Percentiles rank a stretch among this genome's conserved stretches.
Evolutionary conservation across 1,140 invertebrate species (phyloP).

Genomic region (Solenopsis invicta): DNA sequence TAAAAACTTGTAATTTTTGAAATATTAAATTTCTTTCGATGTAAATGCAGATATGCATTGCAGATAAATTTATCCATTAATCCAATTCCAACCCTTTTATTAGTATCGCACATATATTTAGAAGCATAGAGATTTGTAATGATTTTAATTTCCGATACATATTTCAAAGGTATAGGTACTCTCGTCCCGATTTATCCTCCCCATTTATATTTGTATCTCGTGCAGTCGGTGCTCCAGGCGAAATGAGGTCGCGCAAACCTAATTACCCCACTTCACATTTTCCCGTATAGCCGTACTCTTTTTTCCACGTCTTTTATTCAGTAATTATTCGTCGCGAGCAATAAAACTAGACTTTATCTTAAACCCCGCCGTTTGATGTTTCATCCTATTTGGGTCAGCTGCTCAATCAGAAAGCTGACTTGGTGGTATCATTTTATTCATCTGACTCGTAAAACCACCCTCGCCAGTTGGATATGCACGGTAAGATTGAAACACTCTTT

Average conservation of each 20-base stretch:
- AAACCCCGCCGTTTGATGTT: neutral
- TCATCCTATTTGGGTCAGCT: neutral
- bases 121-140: neutral
- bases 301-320: slow-evolving; percentile 27
- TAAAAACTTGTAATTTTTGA: no score
- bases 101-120: neutral
- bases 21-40: neutral
- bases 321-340: slow-evolving; percentile 45
- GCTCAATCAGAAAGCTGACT: slow-evolving; percentile 38
- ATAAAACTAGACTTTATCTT: slow-evolving; percentile 30
- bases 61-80: slow-evolving; percentile 7
- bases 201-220: slow-evolving; percentile 25
- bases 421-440: slow-evolving; percentile 35
- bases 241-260: slow-evolving; percentile 53
- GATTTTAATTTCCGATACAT: slow-evolving; percentile 18
- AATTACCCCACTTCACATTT: slow-evolving; percentile 37
- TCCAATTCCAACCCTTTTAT: neutral
- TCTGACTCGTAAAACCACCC: slow-evolving; percentile 18
- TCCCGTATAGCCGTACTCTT: slow-evolving; percentile 1
- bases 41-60: no score
- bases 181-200: slow-evolving; percentile 33
- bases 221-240: neutral
- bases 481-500: slow-evolving; percentile 34
- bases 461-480: neutral
- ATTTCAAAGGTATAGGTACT: slow-evolving; percentile 17